Base-by-base conservation (phyloP, 2,888 invertebrate species). In the Lobophora halterata region DNA sequence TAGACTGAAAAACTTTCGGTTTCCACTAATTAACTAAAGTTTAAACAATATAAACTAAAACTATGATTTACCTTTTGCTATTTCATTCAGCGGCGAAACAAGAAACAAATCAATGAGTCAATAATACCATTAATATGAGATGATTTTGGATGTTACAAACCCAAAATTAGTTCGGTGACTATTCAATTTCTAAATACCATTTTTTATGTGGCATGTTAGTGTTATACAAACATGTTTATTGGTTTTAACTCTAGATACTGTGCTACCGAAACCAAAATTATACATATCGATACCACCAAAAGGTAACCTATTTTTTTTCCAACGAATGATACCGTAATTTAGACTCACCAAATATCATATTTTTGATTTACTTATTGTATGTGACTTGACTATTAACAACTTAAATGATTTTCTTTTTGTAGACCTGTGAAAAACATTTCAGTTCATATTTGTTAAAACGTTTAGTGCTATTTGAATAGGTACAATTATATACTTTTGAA, bases 331-430 rank as follows among this genome's bases (percentile, higher is more conserved):
- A 38, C 31, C 23, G 36, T 20, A 41, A 43, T 21, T 36, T 23
- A 2, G 49, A 83, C 82, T 83, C 81, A 83, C 82, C 81, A 67
- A 54, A 46, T 33, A 58, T 49, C 44, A 47, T 61, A 68, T 54
- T 67, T 60, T 58, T 69, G n/a, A n/a, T 62, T 65, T 63, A 60
- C 65, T 65, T 69, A 65, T 56, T 61, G 51, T 67, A 64, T 65
- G 61, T 49, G 57, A 52, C 44, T 57, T 48, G 37, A 36, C 30
- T 54, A 66, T 73, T 78, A 79, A 68, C 53, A 78, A 80, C 74
- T 80, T 79, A 80, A 75, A 63, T 72, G 72, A 65, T 60, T 73
- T 60, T 79, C 79, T 50, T 79, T 79, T 53, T 63, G 71, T 58
- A 56, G 76, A 83, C 85, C 85, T 85, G 85, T 49, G 79, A 55